Evolutionary conservation across 2,113 vertebrate genomes (phyloP).

Genomic region (Pavo muticus): DNA sequence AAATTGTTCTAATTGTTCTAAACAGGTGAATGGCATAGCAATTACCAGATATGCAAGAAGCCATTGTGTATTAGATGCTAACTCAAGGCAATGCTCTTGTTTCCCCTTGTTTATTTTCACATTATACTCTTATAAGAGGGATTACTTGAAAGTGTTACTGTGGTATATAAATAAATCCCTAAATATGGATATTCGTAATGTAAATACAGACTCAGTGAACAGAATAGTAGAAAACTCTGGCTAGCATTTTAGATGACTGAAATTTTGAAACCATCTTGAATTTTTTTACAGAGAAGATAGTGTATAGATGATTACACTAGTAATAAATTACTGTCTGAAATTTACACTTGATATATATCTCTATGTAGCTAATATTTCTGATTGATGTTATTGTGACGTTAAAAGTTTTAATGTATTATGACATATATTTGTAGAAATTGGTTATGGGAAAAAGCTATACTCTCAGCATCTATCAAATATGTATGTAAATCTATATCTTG

Average conservation of each 20-base stretch:
- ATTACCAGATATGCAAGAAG: neutral
- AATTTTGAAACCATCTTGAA: neutral
- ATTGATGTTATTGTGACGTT: neutral
- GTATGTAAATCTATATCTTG: neutral
- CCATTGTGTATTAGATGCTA: neutral
- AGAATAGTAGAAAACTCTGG: neutral
- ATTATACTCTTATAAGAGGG: neutral
- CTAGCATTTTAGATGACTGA: neutral
- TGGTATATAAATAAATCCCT: neutral
- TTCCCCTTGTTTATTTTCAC: neutral
- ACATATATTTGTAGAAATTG: neutral
- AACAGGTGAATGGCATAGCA: neutral
- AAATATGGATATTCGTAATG: neutral
- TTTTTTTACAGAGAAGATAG: neutral
- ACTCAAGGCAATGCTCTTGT: neutral
- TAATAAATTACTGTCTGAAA: neutral
- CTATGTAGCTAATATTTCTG: neutral
- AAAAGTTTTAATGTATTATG: neutral
- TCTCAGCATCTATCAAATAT: neutral
- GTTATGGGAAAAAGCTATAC: neutral
- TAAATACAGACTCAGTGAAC: neutral
- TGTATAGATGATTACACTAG: neutral
- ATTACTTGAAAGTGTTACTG: neutral
- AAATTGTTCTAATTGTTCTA: neutral
- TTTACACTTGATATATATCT: neutral